Base-by-base conservation (phyloP, 2,888 invertebrate genomes). In the Oegoconia quadripuncta region DNA sequence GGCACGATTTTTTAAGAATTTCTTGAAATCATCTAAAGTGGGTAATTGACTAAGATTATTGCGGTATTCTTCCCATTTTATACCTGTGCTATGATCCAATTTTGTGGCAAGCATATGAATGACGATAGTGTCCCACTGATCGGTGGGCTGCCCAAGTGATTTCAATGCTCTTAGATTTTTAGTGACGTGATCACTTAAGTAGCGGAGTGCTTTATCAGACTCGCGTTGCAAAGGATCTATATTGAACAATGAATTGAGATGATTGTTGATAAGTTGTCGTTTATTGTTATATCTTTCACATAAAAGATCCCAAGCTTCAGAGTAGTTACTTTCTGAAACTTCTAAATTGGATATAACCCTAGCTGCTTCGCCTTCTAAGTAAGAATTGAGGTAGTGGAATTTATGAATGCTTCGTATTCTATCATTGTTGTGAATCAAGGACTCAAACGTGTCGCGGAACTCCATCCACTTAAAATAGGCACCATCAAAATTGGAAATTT, bases 391-490 rank as follows among this genome's bases (percentile, higher is more conserved):
- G n/a, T n/a, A n/a, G n/a, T n/a, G n/a, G n/a, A n/a, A n/a, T n/a
- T n/a, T n/a, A n/a, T n/a, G n/a, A n/a, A n/a, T n/a, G n/a, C n/a
- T n/a, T n/a, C n/a, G n/a, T n/a, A 49, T 42, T 1, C 17, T 20
- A n/a, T 23, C 13, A 32, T 42, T 46, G 6, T 37, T 40, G 14
- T 49, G 44, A 25, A 46, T 41, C 15, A 48, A 26, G 7, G 16
- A 23, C 12, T 30, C 27, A 38, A 39, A 48, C 2, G 48, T 48
- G 16, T 48, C 45, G 3, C 39, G 36, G 12, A 48, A 45, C 30
- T 48, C 45, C 2, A 48, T 22, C 48, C 48, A 48, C 7, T 28
- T 35, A 11, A 42, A 42, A 30, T 44, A 48, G 1, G 41, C n/a
- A 3, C 48, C 48, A 22, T 44, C 38, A 28, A 44, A 47, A 20